Evolutionary conservation across 2,113 vertebrate genomes (phyloP), one percentile per base, ranked within the genome.

Genomic region (Tiliqua scincoides): DNA sequence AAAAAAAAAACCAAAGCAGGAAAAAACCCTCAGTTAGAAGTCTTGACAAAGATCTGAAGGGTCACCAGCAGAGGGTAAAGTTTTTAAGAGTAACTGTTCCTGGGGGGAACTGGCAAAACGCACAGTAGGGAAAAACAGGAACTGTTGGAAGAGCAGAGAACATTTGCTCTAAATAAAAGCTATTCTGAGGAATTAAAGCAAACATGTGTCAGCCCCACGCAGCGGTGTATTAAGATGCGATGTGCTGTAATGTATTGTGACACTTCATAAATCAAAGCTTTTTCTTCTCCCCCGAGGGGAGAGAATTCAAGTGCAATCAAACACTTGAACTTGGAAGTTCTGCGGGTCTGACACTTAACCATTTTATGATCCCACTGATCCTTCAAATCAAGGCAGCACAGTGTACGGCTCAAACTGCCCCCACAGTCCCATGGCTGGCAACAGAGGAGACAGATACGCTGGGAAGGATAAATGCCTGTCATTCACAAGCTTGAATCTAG

Each of bases 231-330:
- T 94, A 91, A 90, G 93, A 95, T 93, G 93, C 79, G 91, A 93
- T 87, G 87, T 84, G 86, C 89, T 93, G 89, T 95, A 95, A 95
- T 93, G 88, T 93, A 91, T 94, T 95, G 93, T 94, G 95, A 94
- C 94, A 95, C 88, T 94, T 92, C 91, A 94, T 94, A 95, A 95
- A 95, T 95, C 94, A 95, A 95, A 95, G 92, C 90, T 92, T 89
- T 91, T 93, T 93, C 92, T 92, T 91, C 86, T 91, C 57, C 88
- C 93, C 85, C 0, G 1, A 92, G 93, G 87, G 92, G 87, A 92
- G 52, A 93, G 86, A 92, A 94, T 93, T 92, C 90, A 91, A 93
- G 91, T 35, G 80, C 91, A 93, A 86, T 91, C 86, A 92, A 92
- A 92, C 72, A 86, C 91, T 93, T 92, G 91, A 92, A 93, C 85